Base-by-base conservation (phyloP, 1,140 invertebrate species). In the Epicauta chinensis region DNA sequence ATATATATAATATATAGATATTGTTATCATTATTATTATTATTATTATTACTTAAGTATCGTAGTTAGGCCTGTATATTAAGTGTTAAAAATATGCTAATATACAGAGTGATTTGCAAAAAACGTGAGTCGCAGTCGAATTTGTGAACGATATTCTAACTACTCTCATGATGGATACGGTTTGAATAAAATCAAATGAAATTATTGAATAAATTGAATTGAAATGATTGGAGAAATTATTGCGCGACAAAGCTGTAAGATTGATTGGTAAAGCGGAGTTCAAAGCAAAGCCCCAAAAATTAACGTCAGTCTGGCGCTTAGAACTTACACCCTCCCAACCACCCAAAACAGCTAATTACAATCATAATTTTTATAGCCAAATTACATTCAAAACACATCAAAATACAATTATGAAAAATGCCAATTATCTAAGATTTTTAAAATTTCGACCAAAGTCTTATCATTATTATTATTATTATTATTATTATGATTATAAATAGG, bases 11-110 rank as follows among this genome's bases (percentile, higher is more conserved):
- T 23, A 23, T 23, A 23, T 23, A 23, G 23, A 23, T 23, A 23
- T n/a, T n/a, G n/a, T n/a, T n/a, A n/a, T n/a, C n/a, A n/a, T n/a
- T n/a, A n/a, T n/a, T n/a, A n/a, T n/a, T n/a, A n/a, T n/a, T 62
- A 65, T 67, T 62, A 63, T 67, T 62, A 63, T 65, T 68, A 67
- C 62, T 68, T 67, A 64, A 65, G 59, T 64, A 63, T 65, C 55
- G 58, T 70, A 67, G 60, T 70, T 71, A 71, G 69, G 69, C 69
- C 69, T 69, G 69, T 69, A 71, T 71, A 71, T 69, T 68, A 68
- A 63, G 55, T 67, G 60, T 69, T 65, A 66, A 66, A 64, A 69
- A 69, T 70, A 67, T 65, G 61, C 62, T 69, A 70, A 70, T 70
- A 70, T 70, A 70, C 68, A 70, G 68, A 62, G 63, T 65, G 61